Evolutionary conservation across 30 jellyfish, hydroid and myxozoan genomes (phyloP).

Genomic region (Pseudorhiza aurosa): DNA sequence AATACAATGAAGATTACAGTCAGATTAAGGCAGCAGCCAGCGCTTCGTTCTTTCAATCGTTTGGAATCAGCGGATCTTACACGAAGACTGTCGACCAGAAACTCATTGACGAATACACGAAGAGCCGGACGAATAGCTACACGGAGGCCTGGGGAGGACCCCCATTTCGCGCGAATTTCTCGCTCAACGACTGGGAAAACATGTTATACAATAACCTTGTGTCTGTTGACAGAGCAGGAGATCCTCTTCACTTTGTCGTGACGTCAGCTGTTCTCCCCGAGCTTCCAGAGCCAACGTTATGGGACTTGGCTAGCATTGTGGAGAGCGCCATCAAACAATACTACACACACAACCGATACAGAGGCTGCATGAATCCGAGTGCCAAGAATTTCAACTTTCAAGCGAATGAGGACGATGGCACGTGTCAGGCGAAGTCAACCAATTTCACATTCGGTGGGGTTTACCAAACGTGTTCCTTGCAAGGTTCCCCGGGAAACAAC

Average conservation of each 20-base stretch:
- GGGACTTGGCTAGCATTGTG: conserved; percentile 63
- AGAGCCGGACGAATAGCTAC: conserved; percentile 53
- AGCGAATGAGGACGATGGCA: conserved; percentile 78
- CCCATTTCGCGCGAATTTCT: conserved; percentile 70
- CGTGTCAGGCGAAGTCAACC: conserved; percentile 56
- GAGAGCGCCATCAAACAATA: conserved; percentile 64
- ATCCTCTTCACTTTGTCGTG: conserved; percentile 68
- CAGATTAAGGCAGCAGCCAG: conserved; percentile 81
- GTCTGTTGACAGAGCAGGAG: conserved; percentile 82
- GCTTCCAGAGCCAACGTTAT: conserved; percentile 64
- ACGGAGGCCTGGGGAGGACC: conserved; percentile 85
- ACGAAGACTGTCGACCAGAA: conserved; percentile 23
- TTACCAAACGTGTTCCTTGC: conserved; percentile 64
- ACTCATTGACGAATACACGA: conserved; percentile 45
- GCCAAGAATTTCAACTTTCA: conserved; percentile 67
- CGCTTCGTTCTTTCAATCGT: conserved; percentile 45
- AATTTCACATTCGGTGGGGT: conserved; percentile 83
- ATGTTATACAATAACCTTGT: conserved; percentile 56
- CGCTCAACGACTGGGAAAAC: conserved; percentile 62
- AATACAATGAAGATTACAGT: conserved; percentile 57
- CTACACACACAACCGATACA: conserved; percentile 62
- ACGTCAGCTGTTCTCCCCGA: conserved; percentile 78
- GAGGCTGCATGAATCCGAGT: conserved; percentile 69
- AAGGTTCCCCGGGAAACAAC: conserved; percentile 56
- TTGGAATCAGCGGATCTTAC: conserved; percentile 56